phyloP scores from a whole-genome alignment of 2,113 vertebrate species.

The Labeo catla region DNA sequence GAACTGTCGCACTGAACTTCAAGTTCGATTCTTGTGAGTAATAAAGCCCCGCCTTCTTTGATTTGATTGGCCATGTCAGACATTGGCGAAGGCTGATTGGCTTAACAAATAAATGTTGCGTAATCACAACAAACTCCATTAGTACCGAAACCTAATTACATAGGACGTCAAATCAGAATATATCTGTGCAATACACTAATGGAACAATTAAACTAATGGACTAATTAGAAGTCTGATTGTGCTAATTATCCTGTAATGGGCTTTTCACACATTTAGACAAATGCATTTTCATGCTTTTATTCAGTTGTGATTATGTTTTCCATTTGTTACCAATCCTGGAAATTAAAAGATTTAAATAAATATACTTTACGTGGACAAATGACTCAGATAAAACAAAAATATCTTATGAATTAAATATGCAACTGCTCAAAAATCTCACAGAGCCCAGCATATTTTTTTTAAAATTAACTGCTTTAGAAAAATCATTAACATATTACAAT shows the following conservation, averaged over 20 bases:
- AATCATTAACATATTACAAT: no score
- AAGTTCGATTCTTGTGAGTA: no score
- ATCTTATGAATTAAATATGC: background rate
- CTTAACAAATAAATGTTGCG: no score
- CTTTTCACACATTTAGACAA: background rate
- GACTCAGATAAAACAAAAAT: background rate
- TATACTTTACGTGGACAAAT: background rate
- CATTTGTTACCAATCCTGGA: background rate
- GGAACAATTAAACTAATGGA: background rate
- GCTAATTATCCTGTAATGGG: background rate
- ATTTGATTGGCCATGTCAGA: no score
- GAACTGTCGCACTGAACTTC: no score
- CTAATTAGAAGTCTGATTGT: background rate
- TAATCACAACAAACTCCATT: background rate
- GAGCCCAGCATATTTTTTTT: background rate
- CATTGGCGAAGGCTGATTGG: no score
- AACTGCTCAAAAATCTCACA: background rate
- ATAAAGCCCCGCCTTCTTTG: no score
- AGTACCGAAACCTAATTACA: background rate
- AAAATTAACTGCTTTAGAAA: background rate
- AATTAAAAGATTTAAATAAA: background rate
- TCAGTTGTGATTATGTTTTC: background rate
- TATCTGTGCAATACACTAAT: background rate
- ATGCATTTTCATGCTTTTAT: background rate
- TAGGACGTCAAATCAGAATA: background rate